Percentiles rank a stretch among this genome's conserved stretches.
Evolutionary conservation across 2,888 invertebrate genomes (phyloP).

Genomic region (Meiosimyza platycephala): DNA sequence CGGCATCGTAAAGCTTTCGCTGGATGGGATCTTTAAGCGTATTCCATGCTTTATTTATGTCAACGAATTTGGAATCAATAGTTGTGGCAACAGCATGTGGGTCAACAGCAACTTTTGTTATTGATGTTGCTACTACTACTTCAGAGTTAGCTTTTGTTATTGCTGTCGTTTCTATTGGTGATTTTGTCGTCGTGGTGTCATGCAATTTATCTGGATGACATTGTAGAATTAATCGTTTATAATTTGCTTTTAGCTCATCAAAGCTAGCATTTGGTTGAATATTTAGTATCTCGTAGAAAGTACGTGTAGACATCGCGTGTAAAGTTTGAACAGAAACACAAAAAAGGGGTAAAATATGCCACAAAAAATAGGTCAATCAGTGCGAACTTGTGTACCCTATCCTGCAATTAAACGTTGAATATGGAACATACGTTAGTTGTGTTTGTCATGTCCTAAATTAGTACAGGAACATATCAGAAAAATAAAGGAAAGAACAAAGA

Average conservation of each 20-base stretch:
- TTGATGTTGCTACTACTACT: conserved; percentile 38
- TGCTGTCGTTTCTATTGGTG: conserved; percentile 37
- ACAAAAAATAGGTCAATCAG: too few species aligned
- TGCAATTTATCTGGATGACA: conserved; percentile 66
- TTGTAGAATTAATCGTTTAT: conserved; percentile 64
- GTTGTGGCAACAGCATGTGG: conserved; percentile 19
- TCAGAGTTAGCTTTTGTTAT: conserved; percentile 18
- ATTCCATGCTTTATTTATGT: conserved; percentile 79
- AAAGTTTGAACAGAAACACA: too few species aligned
- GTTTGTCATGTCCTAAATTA: too few species aligned
- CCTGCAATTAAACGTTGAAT: conserved; percentile 33
- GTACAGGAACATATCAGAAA: too few species aligned
- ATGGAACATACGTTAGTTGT: conserved; percentile 1
- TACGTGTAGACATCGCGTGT: conserved; percentile 37
- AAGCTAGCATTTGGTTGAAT: conserved; percentile 52
- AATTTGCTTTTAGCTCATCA: conserved; percentile 62
- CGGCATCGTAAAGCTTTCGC: conserved; percentile 76
- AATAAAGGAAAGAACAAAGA: too few species aligned
- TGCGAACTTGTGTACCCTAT: neutral
- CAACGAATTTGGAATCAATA: conserved; percentile 64
- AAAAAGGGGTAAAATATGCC: too few species aligned
- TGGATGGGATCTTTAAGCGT: conserved; percentile 72
- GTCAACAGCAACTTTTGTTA: conserved; percentile 29
- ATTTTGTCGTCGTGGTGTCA: conserved; percentile 42
- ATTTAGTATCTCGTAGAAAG: conserved; percentile 62